Conservation (phyloP, 2,113 vertebrate genomes). For the Pycnonotus jocosus region DNA sequence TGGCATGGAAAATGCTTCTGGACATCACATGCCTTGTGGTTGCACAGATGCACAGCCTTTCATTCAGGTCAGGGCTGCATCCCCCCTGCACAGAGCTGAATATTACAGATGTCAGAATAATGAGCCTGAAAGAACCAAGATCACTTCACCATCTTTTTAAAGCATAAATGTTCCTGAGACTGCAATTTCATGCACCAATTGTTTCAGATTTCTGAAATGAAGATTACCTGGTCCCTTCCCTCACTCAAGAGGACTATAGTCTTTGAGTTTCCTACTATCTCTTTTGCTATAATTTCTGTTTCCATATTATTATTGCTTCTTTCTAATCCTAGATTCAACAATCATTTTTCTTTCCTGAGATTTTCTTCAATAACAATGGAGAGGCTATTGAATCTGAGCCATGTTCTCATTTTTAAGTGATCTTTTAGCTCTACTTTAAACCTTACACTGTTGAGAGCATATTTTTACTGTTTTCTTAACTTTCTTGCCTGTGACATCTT, state of each 20-base stretch:
- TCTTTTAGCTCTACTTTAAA: not conserved
- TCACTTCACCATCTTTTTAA: not conserved
- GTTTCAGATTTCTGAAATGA: conserved; percentile 15
- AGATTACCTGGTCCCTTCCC: not conserved
- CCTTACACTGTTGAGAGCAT: not conserved
- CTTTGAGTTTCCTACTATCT: not conserved
- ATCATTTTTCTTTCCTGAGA: not conserved
- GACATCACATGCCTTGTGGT: not conserved
- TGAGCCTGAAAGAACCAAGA: not conserved
- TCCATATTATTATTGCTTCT: not conserved
- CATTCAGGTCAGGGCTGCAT: not conserved
- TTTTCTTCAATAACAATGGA: not conserved
- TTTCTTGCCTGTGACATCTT: not conserved
- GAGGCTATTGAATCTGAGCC: not conserved
- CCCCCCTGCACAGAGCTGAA: not conserved
- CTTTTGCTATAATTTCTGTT: not conserved
- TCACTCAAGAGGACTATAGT: not conserved
- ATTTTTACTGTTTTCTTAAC: not conserved
- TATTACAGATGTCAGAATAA: conserved; percentile 6
- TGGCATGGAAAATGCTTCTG: not conserved
- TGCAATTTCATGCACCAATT: conserved; percentile 29
- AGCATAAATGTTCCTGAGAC: not conserved
- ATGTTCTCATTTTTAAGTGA: not conserved
- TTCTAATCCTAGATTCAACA: not conserved
- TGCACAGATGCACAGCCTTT: not conserved